Base-by-base conservation (phyloP, 2,113 vertebrate species). In the Sterna hirundo region DNA sequence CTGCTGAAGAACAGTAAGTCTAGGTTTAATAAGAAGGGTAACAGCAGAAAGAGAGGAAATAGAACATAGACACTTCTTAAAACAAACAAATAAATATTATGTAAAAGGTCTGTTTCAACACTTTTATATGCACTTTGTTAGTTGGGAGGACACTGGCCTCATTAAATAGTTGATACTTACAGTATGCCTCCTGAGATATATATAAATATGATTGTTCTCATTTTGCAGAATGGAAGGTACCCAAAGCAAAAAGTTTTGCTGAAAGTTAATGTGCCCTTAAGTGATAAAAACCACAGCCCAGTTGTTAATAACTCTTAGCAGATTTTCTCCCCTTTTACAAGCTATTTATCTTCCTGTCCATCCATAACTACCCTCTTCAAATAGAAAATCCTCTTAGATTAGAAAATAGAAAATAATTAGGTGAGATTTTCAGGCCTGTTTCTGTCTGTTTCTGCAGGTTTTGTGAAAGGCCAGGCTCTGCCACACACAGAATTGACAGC, bases 401-500 rank as follows among this genome's bases (percentile, higher is more conserved):
- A 38, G 38, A 38, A 38, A 38, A 38, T 38, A 38, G 38, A 38
- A 38, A 38, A 34, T 15, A 86, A 70, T 70, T n/a, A 66, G 13
- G 30, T 66, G 62, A 87, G n/a, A 72, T 68, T 91, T 92, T 68
- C 25, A 60, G 20, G 16, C 15, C 27, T 42, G 5, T 70, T 83
- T 64, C 51, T 86, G 2, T 27, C 55, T 36, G 3, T 62, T 93
- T 60, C 70, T 55, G 15, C 42, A 64, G 19, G 16, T 58, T 90
- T 76, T 72, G 21, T 11, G 54, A 34, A 47, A 52, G 17, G 6
- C 25, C 38, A 51, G 71, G 25, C 21, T 66, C 10, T 69, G 44
- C 9, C 27, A 75, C 10, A 23, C 0, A 1, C 5, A 52, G 36
- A 69, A 54, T 12, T 2, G 1, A 15, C 27, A 77, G 36, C 36